phyloP scores from a whole-genome alignment of 1,140 invertebrate species.

The Apis florea region DNA sequence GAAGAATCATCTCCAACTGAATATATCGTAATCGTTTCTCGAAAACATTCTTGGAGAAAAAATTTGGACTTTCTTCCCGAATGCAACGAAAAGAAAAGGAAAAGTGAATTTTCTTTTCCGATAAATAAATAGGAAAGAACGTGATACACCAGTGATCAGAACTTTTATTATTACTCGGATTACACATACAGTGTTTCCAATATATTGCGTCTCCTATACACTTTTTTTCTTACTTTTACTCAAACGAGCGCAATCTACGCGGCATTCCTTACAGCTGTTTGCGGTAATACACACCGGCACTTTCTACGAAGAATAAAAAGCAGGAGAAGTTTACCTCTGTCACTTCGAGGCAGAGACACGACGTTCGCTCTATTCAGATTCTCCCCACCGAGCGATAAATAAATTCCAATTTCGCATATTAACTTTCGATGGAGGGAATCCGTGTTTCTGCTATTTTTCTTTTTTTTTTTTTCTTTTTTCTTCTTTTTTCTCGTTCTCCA shows the following conservation, averaged over 20 bases:
- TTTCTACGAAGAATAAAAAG: slow-evolving; percentile 52
- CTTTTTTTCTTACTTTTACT: slow-evolving; percentile 31
- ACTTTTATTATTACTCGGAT: slow-evolving; percentile 66
- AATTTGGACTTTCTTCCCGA: too few species aligned
- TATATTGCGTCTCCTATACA: slow-evolving; percentile 45
- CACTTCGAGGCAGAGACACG: background rate
- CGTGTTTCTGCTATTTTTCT: too few species aligned
- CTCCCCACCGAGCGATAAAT: background rate
- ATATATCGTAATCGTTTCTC: too few species aligned
- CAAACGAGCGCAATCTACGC: slow-evolving; percentile 54
- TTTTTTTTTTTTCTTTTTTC: too few species aligned
- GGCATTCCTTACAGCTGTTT: slow-evolving; percentile 53
- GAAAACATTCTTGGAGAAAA: too few species aligned
- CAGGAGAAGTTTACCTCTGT: slow-evolving; percentile 36
- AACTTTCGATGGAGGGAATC: background rate
- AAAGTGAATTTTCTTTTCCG: too few species aligned
- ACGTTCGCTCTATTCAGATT: background rate
- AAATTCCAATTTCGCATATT: background rate
- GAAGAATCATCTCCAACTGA: too few species aligned
- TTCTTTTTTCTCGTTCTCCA: background rate
- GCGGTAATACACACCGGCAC: slow-evolving; percentile 20
- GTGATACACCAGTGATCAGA: slow-evolving; percentile 49
- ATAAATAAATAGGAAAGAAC: background rate
- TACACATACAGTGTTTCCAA: slow-evolving; percentile 55
- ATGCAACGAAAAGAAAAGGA: too few species aligned